Evolutionary conservation across 1,140 invertebrate species (phyloP).

Genomic region (Aradophagus sp.): DNA sequence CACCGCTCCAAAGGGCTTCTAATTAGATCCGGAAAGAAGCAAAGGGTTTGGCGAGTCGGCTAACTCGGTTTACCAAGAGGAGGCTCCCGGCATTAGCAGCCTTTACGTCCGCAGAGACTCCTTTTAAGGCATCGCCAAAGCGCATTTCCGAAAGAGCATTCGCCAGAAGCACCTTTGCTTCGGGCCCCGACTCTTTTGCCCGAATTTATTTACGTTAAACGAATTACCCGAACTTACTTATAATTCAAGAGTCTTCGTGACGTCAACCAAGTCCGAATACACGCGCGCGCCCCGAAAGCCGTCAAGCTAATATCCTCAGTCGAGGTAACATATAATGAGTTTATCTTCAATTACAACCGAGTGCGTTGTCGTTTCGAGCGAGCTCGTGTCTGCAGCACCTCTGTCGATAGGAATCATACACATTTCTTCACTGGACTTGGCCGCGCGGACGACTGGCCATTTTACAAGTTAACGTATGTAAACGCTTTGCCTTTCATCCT

Average conservation of each 20-base stretch:
- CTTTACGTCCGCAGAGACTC: constrained; percentile 70
- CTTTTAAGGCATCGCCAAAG: constrained; percentile 66
- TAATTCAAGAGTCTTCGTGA: constrained; percentile 53
- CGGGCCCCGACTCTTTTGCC: constrained; percentile 57
- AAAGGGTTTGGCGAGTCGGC: constrained; percentile 72
- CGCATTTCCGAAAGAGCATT: constrained; percentile 61
- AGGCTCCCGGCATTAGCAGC: constrained; percentile 69
- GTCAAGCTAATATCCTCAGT: constrained; percentile 12
- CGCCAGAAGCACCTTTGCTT: constrained; percentile 58
- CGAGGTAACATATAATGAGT: constrained; percentile 10
- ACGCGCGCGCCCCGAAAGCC: not conserved
- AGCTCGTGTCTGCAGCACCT: no score
- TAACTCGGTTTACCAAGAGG: constrained; percentile 72
- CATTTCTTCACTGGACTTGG: no score
- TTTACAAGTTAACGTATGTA: no score
- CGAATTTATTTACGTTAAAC: constrained; percentile 58
- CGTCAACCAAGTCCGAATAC: constrained; percentile 14
- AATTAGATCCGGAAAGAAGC: constrained; percentile 74
- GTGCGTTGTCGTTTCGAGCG: no score
- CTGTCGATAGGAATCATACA: no score
- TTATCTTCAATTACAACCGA: no score
- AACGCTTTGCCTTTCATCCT: no score
- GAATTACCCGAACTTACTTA: constrained; percentile 56
- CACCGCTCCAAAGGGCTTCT: constrained; percentile 68
- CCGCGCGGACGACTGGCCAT: no score